Evolutionary conservation across 2,797 vertebrate species (phyloP).

Genomic region (Melopsittacus undulatus): DNA sequence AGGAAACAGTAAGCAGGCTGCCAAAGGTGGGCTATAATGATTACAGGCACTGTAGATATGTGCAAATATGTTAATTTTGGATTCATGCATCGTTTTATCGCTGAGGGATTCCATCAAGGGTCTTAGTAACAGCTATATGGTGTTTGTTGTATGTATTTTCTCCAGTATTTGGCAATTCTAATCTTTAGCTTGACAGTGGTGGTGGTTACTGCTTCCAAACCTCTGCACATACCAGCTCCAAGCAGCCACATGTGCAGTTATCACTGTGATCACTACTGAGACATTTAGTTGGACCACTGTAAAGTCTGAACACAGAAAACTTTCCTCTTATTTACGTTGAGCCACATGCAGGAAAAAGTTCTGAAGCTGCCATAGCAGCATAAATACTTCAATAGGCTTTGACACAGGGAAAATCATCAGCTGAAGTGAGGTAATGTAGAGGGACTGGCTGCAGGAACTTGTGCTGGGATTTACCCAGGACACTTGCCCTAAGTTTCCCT

Average conservation of each 20-base stretch:
- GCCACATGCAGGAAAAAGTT: background rate
- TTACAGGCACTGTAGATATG: background rate
- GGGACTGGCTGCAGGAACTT: background rate
- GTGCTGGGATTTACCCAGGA: background rate
- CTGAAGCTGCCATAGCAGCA: background rate
- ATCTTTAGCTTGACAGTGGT: background rate
- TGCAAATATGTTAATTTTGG: background rate
- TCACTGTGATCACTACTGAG: background rate
- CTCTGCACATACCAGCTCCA: rapidly evolving
- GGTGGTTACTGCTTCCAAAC: background rate
- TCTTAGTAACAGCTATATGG: background rate
- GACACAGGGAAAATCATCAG: background rate
- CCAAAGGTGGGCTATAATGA: background rate
- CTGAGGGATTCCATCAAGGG: background rate
- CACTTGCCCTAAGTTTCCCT: background rate
- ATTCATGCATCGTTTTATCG: background rate
- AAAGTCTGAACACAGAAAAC: background rate
- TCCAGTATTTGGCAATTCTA: background rate
- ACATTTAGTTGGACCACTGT: background rate
- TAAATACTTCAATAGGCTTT: background rate
- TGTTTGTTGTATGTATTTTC: background rate
- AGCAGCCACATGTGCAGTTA: rapidly evolving
- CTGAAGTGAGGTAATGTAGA: background rate
- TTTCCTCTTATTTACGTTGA: background rate
- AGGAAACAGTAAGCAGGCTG: background rate